These are phyloP conservation scores for Eulemur coronatus DNA, from an alignment of 2,797 vertebrate species.

Conservation along the genomic window DNA sequence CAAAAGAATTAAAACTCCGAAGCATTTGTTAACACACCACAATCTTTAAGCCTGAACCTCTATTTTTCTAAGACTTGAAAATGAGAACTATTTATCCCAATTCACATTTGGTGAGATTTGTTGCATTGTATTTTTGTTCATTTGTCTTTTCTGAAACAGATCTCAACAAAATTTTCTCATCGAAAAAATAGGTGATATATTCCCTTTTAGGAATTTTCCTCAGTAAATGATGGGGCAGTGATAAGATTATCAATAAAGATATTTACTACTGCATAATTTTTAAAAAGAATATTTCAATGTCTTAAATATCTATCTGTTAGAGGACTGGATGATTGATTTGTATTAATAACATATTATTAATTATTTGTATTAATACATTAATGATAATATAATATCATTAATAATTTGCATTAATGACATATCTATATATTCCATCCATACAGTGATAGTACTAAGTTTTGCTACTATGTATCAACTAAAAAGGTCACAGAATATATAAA, in stretches of 20 bases:
- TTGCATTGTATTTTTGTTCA: neutral
- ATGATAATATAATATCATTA: too few species aligned
- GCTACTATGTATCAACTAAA: neutral
- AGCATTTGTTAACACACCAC: neutral
- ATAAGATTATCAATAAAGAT: neutral
- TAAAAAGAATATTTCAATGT: neutral
- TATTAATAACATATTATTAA: too few species aligned
- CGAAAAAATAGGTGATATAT: neutral
- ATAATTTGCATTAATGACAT: too few species aligned
- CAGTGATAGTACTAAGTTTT: neutral
- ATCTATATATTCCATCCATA: neutral
- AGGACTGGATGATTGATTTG: neutral
- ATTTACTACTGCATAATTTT: neutral
- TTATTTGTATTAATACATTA: too few species aligned
- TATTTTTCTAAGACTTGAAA: constrained; percentile 13
- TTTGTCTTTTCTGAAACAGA: neutral
- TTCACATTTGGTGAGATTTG: constrained; percentile 12
- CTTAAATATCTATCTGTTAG: neutral
- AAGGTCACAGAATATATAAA: neutral
- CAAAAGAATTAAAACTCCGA: neutral
- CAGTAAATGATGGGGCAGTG: neutral
- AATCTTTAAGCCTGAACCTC: neutral
- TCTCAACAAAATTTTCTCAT: neutral
- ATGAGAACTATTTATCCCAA: constrained; percentile 38
- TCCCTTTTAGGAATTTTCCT: neutral